Evolutionary conservation across 1,140 invertebrate genomes (phyloP), one percentile per base, ranked within the genome.

Genomic region (Diuraphis noxia): DNA sequence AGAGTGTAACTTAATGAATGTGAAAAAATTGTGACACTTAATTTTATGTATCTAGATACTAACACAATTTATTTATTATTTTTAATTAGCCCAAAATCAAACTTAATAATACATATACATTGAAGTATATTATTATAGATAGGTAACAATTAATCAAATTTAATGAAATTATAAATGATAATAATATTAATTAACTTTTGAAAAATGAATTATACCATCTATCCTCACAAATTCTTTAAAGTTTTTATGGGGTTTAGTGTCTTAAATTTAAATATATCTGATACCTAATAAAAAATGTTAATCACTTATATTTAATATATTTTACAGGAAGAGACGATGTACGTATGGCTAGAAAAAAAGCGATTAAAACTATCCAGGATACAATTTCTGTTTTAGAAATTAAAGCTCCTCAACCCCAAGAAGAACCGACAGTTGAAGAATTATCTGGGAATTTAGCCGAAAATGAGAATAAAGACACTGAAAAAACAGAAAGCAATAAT

Each of bases 281-380:
- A n/a, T 13, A 17, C 7, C 13, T 63, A 40, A 81, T 25, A 25
- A 81, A 40, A 36, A 38, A 81, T 81, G 21, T 38, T 8, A 38
- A 25, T 40, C 8, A 38, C 7, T 72, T 4, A 34, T 25, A 6
- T 46, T 17, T 84, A 8, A 10, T 46, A 43, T 89, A 25, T 72
- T 41, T 77, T 91, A 81, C n/a, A 91, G 89, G 89, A 81, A 79
- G 89, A 91, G 89, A 91, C 38, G 96, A 97, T 93, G 97, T 99
- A 52, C 95, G 98, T 92, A 95, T 96, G 91, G 97, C 97, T 0
- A 95, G 98, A 36, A 98, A 97, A 94, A 96, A 97, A 92, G 97
- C 97, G 1, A 98, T 99, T 21, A 97, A 96, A 93, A 96, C 96
- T 93, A 98, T 99, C 93, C 96, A 99, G 93, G 95, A 96, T 86